Conservation (phyloP, 2,888 invertebrate genomes). For the Yponomeuta plumbellus region DNA sequence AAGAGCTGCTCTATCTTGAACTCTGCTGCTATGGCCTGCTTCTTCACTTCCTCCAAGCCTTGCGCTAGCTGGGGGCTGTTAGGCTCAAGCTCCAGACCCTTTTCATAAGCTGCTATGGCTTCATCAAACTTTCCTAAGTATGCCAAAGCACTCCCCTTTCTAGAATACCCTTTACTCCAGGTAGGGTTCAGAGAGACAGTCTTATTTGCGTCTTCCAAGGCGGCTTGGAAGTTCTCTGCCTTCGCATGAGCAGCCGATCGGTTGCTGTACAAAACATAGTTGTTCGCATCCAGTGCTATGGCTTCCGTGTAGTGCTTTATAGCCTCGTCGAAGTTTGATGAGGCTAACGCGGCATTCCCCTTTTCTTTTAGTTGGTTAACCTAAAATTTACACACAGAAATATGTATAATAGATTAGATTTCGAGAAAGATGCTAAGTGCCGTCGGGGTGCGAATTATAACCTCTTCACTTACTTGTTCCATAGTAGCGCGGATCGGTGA, state of each 20-base stretch:
- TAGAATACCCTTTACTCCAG: slow-evolving; percentile 93
- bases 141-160: slow-evolving; percentile 90
- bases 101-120: slow-evolving; percentile 85
- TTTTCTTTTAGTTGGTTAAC: slow-evolving; percentile 88
- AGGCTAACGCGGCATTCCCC: slow-evolving; percentile 89
- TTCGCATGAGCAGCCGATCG: slow-evolving; percentile 94
- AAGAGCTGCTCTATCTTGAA: slow-evolving; percentile 55
- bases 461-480: slow-evolving; percentile 62
- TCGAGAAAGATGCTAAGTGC: slow-evolving; percentile 22
- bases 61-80: slow-evolving; percentile 82
- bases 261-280: slow-evolving; percentile 94
- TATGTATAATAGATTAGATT: slow-evolving; percentile 17
- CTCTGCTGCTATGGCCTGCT: slow-evolving; percentile 40
- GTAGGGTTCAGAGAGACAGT: slow-evolving; percentile 87
- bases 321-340: slow-evolving; percentile 87
- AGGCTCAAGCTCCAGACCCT: slow-evolving; percentile 82
- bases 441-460: slow-evolving; percentile 35
- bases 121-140: slow-evolving; percentile 85
- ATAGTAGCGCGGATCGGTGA: slow-evolving; percentile 28
- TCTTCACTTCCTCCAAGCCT: slow-evolving; percentile 79
- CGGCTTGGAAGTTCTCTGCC: slow-evolving; percentile 82
- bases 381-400: slow-evolving; percentile 62
- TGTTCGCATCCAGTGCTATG: slow-evolving; percentile 84
- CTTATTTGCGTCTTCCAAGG: slow-evolving; percentile 90
- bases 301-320: slow-evolving; percentile 88